phyloP scores from a whole-genome alignment of 2,888 invertebrate genomes.

The Xylophagus ater region DNA sequence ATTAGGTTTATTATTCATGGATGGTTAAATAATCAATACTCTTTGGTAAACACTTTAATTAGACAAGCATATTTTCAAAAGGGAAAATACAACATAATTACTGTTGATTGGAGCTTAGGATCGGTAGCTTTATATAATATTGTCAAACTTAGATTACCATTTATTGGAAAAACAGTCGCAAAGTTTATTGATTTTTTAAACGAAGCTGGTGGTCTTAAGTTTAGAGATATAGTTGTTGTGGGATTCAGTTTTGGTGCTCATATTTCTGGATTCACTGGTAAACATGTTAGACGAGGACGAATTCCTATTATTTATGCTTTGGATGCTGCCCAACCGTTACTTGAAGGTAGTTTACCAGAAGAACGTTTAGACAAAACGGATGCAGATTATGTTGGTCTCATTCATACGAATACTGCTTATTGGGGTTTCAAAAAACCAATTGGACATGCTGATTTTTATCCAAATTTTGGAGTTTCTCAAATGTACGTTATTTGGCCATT shows the following conservation, averaged over 20 bases:
- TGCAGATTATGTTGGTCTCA: constrained; percentile 31
- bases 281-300: constrained; percentile 43
- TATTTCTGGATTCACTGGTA: constrained; percentile 47
- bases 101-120: constrained; percentile 50
- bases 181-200: constrained; percentile 35
- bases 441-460: constrained; percentile 42
- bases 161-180: constrained; percentile 27
- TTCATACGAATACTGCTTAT: constrained; percentile 30
- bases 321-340: constrained; percentile 23
- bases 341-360: constrained; percentile 21
- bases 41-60: constrained; percentile 28
- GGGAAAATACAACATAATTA: constrained; percentile 48
- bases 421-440: constrained; percentile 30
- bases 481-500: constrained; percentile 19
- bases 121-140: constrained; percentile 47
- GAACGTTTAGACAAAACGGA: constrained; percentile 25
- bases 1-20: constrained; percentile 42
- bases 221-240: constrained; percentile 41
- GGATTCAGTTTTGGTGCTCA: constrained; percentile 50
- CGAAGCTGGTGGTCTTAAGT: constrained; percentile 37
- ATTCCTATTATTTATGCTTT: constrained; percentile 42
- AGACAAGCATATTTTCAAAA: constrained; percentile 42
- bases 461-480: constrained; percentile 44
- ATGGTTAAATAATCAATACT: constrained; percentile 46
- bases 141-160: constrained; percentile 38